Evolutionary conservation across 1,140 invertebrate species (phyloP).

Genomic region (Caenorhabditis brenneri): DNA sequence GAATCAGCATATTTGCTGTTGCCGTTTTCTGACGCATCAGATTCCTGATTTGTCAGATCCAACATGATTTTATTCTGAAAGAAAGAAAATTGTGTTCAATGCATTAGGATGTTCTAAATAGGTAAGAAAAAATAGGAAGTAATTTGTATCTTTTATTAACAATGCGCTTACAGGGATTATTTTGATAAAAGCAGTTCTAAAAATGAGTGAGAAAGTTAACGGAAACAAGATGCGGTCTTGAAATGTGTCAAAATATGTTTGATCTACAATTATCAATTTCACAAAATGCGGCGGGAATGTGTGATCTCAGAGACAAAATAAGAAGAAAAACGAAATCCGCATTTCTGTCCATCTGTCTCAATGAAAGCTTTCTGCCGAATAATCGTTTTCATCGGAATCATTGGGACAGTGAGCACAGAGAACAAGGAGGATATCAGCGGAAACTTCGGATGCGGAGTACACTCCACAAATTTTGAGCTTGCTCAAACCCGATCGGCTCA

Average conservation of each 20-base stretch:
- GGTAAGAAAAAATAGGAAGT: no score
- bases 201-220: not conserved
- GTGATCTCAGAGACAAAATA: no score
- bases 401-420: not conserved
- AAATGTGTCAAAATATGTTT: no score
- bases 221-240: not conserved
- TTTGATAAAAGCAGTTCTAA: no score
- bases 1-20: not conserved
- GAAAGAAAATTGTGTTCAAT: not conserved
- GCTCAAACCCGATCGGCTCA: not conserved
- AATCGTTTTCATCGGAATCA: not conserved
- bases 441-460: not conserved
- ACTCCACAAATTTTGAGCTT: not conserved
- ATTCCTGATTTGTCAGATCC: conserved; percentile 15
- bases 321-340: no score
- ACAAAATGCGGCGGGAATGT: no score
- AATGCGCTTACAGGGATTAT: no score
- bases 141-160: no score
- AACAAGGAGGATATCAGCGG: not conserved
- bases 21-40: not conserved
- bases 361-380: not conserved
- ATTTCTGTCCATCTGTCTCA: not conserved
- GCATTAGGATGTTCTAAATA: no score
- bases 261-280: no score
- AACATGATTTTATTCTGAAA: conserved; percentile 16